Percentiles rank a stretch among this genome's conserved stretches.
Evolutionary conservation across 2,888 invertebrate genomes (phyloP).

Genomic region (Lapara coniferarum): DNA sequence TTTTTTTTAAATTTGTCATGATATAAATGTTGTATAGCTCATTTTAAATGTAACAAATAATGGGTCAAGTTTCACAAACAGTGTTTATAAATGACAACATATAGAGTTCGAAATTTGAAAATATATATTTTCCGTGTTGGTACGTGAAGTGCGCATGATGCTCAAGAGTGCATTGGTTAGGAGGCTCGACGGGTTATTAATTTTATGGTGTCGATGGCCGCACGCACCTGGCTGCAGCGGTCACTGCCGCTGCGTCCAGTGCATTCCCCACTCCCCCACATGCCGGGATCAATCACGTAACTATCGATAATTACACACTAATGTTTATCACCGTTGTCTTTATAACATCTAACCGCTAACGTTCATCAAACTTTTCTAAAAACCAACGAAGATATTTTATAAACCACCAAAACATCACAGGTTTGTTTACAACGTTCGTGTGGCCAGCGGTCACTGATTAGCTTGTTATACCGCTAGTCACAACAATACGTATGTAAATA

Average conservation of each 20-base stretch:
- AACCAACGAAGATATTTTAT: not conserved
- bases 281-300: conserved; percentile 70
- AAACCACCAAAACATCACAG: not conserved
- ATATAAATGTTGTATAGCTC: too few relatives aligned
- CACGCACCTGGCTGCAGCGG: conserved; percentile 79
- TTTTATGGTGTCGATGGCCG: conserved; percentile 84
- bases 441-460: not conserved
- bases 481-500: conserved; percentile 31
- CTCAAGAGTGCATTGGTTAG: conserved; percentile 75
- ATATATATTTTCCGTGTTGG: conserved; percentile 38
- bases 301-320: conserved; percentile 22
- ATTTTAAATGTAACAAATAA: too few relatives aligned
- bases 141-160: conserved; percentile 63
- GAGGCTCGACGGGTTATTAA: conserved; percentile 81
- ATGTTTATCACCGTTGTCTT: conserved; percentile 25
- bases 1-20: not conserved
- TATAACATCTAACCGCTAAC: conserved; percentile 11
- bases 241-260: conserved; percentile 69
- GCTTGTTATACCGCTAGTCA: not conserved
- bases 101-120: conserved; percentile 18
- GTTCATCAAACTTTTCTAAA: not conserved
- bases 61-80: not conserved
- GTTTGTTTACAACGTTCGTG: not conserved
- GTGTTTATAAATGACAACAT: not conserved
- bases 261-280: conserved; percentile 44